Evolutionary conservation across 2,113 vertebrate species (phyloP).

Genomic region (Dromas ardeola): DNA sequence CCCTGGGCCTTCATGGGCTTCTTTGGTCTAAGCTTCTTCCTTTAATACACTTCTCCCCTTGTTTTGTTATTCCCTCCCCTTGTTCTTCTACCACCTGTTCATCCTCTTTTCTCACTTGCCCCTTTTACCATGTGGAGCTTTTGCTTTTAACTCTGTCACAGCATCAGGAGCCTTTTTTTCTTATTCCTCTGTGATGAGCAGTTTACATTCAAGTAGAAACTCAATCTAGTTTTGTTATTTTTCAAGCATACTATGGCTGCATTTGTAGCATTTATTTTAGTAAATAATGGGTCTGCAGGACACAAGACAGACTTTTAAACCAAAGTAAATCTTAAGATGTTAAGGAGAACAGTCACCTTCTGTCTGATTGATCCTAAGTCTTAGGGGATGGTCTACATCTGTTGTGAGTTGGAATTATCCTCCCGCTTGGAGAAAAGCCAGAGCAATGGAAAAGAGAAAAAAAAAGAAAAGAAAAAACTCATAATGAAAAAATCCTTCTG

Average conservation of each 20-base stretch:
- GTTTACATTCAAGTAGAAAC: not conserved
- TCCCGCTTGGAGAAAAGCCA: not conserved
- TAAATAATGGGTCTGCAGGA: not conserved
- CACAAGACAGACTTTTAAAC: not conserved
- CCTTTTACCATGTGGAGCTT: not conserved
- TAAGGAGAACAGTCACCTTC: slow-evolving; percentile 40
- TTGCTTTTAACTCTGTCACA: not conserved
- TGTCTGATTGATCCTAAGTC: not conserved
- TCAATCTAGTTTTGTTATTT: not conserved
- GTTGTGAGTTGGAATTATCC: not conserved
- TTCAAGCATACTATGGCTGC: not conserved
- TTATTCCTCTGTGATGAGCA: not conserved
- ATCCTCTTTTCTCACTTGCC: not conserved
- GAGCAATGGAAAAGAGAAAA: not conserved
- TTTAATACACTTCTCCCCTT: not conserved
- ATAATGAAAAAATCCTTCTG: not conserved
- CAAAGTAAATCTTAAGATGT: not conserved
- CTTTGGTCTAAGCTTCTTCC: not conserved
- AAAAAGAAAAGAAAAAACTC: not conserved
- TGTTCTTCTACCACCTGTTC: not conserved
- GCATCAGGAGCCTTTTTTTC: not conserved
- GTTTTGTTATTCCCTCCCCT: not conserved
- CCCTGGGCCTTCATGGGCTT: not conserved
- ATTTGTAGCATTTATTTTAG: not conserved
- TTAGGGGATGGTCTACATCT: slow-evolving; percentile 6